Evolutionary conservation across 2,888 invertebrate species (phyloP).

Genomic region (Amphimallon solstitiale): DNA sequence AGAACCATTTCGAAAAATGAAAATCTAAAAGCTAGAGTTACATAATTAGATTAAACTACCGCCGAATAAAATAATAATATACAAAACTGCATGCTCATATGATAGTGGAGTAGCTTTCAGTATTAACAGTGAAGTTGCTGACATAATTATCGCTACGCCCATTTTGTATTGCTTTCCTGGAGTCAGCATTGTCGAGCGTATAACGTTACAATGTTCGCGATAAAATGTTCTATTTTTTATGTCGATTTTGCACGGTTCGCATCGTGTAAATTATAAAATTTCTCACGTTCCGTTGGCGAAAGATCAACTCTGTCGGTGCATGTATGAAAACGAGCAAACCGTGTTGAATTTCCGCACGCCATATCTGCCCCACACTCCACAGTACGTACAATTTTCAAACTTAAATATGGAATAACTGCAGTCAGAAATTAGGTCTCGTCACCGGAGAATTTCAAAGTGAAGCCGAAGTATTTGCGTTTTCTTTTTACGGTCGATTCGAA

Average conservation of each 20-base stretch:
- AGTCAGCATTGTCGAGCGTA: constrained; percentile 1
- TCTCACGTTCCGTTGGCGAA: constrained; percentile 8
- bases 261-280: not conserved
- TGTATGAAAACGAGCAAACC: not conserved
- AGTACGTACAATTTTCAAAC: too few relatives aligned
- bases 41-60: too few relatives aligned
- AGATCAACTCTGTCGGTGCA: not conserved
- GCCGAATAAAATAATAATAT: not conserved
- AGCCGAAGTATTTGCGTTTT: too few relatives aligned
- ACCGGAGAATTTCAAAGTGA: too few relatives aligned
- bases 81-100: not conserved
- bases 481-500: too few relatives aligned
- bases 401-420: not conserved
- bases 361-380: too few relatives aligned
- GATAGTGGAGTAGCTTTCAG: too few relatives aligned
- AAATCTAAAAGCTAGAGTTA: too few relatives aligned
- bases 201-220: not conserved
- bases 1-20: too few relatives aligned
- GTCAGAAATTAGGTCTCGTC: not conserved
- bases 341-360: not conserved
- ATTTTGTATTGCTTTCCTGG: not conserved
- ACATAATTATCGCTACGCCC: too few relatives aligned
- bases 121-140: too few relatives aligned
- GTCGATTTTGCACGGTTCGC: constrained; percentile 6
- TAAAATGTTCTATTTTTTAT: constrained; percentile 9